Conservation (phyloP, 92 coral and sea anemone genomes). For the Phymanthus crucifer region DNA sequence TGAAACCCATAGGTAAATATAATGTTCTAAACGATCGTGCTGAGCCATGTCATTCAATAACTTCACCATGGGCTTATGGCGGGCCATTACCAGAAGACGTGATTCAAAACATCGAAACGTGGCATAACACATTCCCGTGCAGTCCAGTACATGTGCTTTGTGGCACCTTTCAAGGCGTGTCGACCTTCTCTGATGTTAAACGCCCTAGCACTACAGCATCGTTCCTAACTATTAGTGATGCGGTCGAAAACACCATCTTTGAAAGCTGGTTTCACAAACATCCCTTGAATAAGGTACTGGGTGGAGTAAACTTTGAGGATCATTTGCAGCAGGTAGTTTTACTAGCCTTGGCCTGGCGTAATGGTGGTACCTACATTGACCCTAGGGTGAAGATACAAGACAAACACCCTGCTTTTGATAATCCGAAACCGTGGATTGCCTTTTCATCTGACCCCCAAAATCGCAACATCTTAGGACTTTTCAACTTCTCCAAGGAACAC, state of each 20-base stretch:
- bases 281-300: conserved; percentile 35
- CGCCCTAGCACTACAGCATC: background rate
- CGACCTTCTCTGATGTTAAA: background rate
- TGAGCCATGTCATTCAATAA: background rate
- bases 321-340: conserved; percentile 38
- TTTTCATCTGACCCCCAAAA: background rate
- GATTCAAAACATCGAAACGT: conserved; percentile 3
- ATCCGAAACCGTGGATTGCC: background rate
- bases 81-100: conserved; percentile 23
- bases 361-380: conserved; percentile 41
- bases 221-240: conserved; percentile 15
- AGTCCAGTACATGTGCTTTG: conserved; percentile 25
- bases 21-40: background rate
- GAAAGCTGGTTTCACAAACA: conserved; percentile 39
- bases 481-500: conserved; percentile 7
- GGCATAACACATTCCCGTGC: background rate
- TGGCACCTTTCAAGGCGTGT: conserved; percentile 29
- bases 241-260: conserved; percentile 28
- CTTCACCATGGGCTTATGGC: conserved; percentile 41
- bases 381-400: conserved; percentile 21
- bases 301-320: conserved; percentile 35
- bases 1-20: background rate
- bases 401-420: background rate
- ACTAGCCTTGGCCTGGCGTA: conserved; percentile 23
- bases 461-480: conserved; percentile 1